Percentiles rank a stretch among this genome's conserved stretches.
Conservation (phyloP, 2,797 vertebrate species). For the Lutjanus campechanus region DNA sequence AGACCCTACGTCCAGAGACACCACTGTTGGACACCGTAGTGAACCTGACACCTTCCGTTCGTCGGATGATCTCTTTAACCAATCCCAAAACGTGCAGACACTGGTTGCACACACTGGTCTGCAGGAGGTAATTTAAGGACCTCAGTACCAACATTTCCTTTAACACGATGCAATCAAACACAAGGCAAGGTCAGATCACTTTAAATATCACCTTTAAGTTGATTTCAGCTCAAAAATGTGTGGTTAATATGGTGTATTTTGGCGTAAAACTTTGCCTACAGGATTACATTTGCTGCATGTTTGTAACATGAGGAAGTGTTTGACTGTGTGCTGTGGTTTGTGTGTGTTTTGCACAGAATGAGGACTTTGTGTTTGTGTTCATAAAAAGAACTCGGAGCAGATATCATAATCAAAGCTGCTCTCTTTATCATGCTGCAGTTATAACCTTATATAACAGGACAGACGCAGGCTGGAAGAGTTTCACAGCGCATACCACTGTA, state of each 20-base stretch:
- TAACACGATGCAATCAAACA: not conserved
- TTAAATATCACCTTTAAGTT: not conserved
- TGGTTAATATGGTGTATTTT: too few relatives aligned
- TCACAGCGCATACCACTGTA: conserved; percentile 50
- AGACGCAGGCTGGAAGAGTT: not conserved
- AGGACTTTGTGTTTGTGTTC: not conserved
- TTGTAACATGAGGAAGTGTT: not conserved
- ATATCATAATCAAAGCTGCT: not conserved
- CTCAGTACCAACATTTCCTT: not conserved
- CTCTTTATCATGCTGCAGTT: not conserved
- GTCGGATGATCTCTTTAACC: not conserved
- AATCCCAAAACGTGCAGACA: not conserved
- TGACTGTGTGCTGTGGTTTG: not conserved
- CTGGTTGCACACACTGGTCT: not conserved
- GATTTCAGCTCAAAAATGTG: fast-evolving
- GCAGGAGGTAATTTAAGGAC: not conserved
- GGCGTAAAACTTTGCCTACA: not conserved
- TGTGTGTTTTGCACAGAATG: conserved; percentile 1
- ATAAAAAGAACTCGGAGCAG: not conserved
- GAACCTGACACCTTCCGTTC: conserved; percentile 35
- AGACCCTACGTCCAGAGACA: not conserved
- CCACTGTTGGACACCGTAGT: not conserved
- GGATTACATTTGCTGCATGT: not conserved
- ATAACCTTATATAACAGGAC: not conserved
- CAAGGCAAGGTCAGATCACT: too few relatives aligned